A percentile compares a stretch with the other conserved stretches of the same genome.
phyloP scores from a whole-genome alignment of 2,113 vertebrate genomes.

The Collichthys lucidus region DNA sequence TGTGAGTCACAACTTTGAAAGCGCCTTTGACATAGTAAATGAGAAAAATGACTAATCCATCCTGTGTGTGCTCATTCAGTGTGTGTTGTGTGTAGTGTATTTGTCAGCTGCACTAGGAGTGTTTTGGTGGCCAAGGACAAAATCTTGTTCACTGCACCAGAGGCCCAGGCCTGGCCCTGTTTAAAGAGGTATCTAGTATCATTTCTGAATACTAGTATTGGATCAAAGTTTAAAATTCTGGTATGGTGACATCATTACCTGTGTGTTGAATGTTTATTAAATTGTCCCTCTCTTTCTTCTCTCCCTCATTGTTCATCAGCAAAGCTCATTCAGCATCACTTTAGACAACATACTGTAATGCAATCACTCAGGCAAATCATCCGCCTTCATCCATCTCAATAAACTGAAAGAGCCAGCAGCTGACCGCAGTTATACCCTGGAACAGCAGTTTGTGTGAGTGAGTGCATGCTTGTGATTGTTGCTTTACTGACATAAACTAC shows the following conservation, averaged over 20 bases:
- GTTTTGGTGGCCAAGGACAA: too few relatives aligned
- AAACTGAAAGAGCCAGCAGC: slow-evolving; percentile 25
- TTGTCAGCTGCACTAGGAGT: too few relatives aligned
- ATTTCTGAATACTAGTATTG: too few relatives aligned
- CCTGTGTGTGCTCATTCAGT: too few relatives aligned
- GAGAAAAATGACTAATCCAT: too few relatives aligned
- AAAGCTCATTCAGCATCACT: slow-evolving; percentile 40
- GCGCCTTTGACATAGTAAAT: too few relatives aligned
- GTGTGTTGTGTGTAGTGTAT: too few relatives aligned
- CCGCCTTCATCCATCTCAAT: slow-evolving; percentile 44
- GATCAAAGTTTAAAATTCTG: too few relatives aligned
- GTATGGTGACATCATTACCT: neutral
- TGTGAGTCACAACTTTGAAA: too few relatives aligned
- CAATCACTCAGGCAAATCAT: slow-evolving; percentile 51
- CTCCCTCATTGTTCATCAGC: slow-evolving; percentile 14
- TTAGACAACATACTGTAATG: slow-evolving; percentile 31
- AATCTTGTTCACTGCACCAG: too few relatives aligned
- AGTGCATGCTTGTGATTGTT: neutral
- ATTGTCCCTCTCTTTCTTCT: neutral
- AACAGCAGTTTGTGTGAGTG: slow-evolving; percentile 1
- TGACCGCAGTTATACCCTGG: slow-evolving; percentile 18
- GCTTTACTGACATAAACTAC: slow-evolving; percentile 2
- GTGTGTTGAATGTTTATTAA: neutral
- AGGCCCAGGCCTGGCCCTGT: too few relatives aligned
- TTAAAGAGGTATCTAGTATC: too few relatives aligned